Evolutionary conservation across 2,113 vertebrate species (phyloP).

Genomic region (Paracanthobrama guichenoti): DNA sequence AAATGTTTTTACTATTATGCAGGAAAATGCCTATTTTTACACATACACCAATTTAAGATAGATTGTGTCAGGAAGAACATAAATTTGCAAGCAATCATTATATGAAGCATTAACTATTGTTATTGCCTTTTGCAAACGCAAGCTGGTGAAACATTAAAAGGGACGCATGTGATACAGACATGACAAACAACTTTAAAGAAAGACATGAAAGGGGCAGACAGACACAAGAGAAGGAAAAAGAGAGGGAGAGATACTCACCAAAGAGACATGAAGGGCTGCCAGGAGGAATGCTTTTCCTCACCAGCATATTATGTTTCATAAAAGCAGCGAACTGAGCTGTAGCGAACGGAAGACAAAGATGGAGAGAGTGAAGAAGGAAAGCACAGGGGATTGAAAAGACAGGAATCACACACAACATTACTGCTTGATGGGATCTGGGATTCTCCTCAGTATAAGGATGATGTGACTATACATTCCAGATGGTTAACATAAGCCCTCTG

Average conservation of each 20-base stretch:
- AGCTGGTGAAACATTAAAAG: background rate
- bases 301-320: slow-evolving; percentile 99
- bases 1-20: background rate
- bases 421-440: slow-evolving; percentile 66
- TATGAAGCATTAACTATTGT: background rate
- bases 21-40: background rate
- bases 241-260: slow-evolving; percentile 86
- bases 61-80: background rate
- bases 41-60: background rate
- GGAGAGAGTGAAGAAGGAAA: slow-evolving; percentile 62
- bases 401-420: slow-evolving; percentile 59
- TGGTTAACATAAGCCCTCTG: background rate
- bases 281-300: slow-evolving; percentile 96
- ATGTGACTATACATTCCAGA: slow-evolving; percentile 43
- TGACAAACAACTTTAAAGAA: background rate
- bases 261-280: slow-evolving; percentile 94
- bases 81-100: background rate
- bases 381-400: slow-evolving; percentile 63
- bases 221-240: background rate
- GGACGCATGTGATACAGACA: background rate
- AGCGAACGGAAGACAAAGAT: slow-evolving; percentile 68
- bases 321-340: slow-evolving; percentile 99
- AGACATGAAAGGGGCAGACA: background rate
- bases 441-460: slow-evolving; percentile 46
- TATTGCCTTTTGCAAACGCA: background rate